Evolutionary conservation across 2,888 invertebrate genomes (phyloP).

Genomic region (Spisula solida): DNA sequence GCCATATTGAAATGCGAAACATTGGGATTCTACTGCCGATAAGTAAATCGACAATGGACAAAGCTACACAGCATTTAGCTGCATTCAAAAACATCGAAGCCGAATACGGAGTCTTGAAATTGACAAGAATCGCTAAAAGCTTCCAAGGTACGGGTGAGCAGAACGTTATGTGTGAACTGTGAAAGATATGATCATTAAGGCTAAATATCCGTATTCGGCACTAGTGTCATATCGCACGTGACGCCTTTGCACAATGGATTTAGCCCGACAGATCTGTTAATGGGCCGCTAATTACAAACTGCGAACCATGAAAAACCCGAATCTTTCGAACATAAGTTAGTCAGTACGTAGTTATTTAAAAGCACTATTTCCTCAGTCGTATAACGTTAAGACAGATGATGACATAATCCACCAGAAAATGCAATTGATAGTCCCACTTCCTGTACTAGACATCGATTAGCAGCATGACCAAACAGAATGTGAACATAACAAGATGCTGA

Average conservation of each 20-base stretch:
- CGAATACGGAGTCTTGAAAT: constrained; percentile 58
- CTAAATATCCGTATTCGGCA: constrained; percentile 72
- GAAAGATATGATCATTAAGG: constrained; percentile 72
- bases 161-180: constrained; percentile 55
- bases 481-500: neutral
- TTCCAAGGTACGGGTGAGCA: constrained; percentile 61
- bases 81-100: constrained; percentile 57
- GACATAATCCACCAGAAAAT: constrained; percentile 36
- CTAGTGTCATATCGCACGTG: constrained; percentile 74
- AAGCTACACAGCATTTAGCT: constrained; percentile 45
- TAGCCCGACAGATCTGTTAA: constrained; percentile 79
- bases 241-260: constrained; percentile 76
- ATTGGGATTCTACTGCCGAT: constrained; percentile 51
- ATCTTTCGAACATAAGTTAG: constrained; percentile 38
- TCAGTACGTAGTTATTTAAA: constrained; percentile 42
- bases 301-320: constrained; percentile 62
- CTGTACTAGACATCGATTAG: neutral
- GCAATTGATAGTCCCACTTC: neutral
- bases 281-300: constrained; percentile 76
- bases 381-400: too few relatives aligned
- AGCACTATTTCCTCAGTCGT: constrained; percentile 33
- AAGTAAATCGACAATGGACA: constrained; percentile 56
- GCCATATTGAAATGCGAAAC: constrained; percentile 61
- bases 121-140: constrained; percentile 59
- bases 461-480: neutral